Base-by-base conservation (phyloP, 2,113 vertebrate species). In the Nothocercus julius region DNA sequence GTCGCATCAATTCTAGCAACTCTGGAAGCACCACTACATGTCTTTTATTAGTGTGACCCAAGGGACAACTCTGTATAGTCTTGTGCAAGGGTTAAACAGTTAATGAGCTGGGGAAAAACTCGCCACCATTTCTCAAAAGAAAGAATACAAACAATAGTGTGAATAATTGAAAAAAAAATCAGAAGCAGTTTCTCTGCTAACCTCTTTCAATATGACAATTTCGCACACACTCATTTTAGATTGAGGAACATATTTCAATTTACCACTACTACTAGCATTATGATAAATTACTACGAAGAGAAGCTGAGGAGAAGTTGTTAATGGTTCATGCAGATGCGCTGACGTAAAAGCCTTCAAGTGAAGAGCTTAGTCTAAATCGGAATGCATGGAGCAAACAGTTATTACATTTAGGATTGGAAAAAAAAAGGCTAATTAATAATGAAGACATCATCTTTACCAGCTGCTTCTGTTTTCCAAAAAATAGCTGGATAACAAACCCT, bases 51-150 rank as follows among this genome's bases (percentile, higher is more conserved):
- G 56, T 62, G 49, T 28, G 53, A 25, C 25, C 28, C 42, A 59
- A 1, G 0, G 51, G 67, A 59, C 67, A 85, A 32, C 51, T 58
- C 54, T 61, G 9, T 36, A 79, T 40, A 18, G 0, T 10, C 51
- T 45, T 0, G 0, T 2, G 3, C 76, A 47, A 45, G 1, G 2
- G 40, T 68, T 68, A 62, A 73, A 36, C 61, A 81, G 47, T 56
- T 68, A 75, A 30, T 20, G 73, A 87, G 21, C 8, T 1, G 4
- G 54, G 72, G 32, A 88, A 84, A 54, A 25, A 13, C 34, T 49
- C 38, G 27, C 34, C n/a, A 28, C 11, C 38, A 38, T 30, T 80
- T 67, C 27, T 89, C 72, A 80, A 73, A 73, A 77, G 25, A 77
- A 83, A 88, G 40, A 85, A 90, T 93, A 85, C 27, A 85, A 85